These are phyloP conservation scores for Percina caprodes DNA, from an alignment of 2,113 vertebrate genomes.

Conservation along the genomic window DNA sequence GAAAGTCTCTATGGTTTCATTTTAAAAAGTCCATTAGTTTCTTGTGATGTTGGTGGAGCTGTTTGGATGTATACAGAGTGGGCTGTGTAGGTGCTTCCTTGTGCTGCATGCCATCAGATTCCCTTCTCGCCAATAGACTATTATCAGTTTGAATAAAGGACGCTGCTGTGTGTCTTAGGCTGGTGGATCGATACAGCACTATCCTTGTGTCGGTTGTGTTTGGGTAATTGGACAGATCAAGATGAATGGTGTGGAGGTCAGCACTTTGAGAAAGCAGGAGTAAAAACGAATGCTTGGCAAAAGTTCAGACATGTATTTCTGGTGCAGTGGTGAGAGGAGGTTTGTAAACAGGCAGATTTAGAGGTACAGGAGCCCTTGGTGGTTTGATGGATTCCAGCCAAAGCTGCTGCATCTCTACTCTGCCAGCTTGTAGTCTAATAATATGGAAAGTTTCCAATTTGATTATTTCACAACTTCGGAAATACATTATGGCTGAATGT, in stretches of 20 bases:
- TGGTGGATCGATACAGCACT: constrained; percentile 49
- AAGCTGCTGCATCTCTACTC: constrained; percentile 6
- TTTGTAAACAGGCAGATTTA: not conserved
- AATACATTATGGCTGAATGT: constrained; percentile 2
- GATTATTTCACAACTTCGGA: not conserved
- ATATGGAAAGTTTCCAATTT: constrained; percentile 14
- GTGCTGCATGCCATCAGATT: constrained; percentile 5
- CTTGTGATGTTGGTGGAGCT: too few species aligned
- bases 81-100: not conserved
- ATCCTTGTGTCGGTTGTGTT: constrained; percentile 34
- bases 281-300: constrained; percentile 39
- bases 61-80: not conserved
- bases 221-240: constrained; percentile 58
- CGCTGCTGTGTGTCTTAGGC: constrained; percentile 10
- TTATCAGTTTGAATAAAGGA: constrained; percentile 32
- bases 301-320: constrained; percentile 15
- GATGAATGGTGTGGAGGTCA: constrained; percentile 50
- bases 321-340: constrained; percentile 21
- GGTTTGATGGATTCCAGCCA: not conserved
- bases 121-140: not conserved
- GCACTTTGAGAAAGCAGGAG: constrained; percentile 38
- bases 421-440: constrained; percentile 13
- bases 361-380: not conserved
- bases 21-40: not conserved
- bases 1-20: not conserved